Evolutionary conservation across 2,113 vertebrate species (phyloP).

Genomic region (Monopterus albus): DNA sequence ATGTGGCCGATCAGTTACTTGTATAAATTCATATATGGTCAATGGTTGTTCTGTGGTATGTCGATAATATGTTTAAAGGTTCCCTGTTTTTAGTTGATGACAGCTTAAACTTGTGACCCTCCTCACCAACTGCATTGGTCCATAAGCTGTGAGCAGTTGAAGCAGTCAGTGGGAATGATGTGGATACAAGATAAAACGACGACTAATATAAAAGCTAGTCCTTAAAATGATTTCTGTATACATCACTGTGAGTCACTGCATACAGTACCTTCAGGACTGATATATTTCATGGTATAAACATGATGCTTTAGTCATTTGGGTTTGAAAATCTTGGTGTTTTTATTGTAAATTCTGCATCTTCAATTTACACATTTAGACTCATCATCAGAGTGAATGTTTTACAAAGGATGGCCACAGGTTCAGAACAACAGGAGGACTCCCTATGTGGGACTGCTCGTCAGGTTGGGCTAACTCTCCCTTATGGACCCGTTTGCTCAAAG

Average conservation of each 20-base stretch:
- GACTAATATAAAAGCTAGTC: neutral
- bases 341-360: slow-evolving; percentile 84
- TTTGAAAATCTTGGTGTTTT: slow-evolving; percentile 81
- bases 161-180: neutral
- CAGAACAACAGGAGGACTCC: slow-evolving; percentile 65
- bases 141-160: no score
- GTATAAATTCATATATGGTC: no score
- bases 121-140: no score
- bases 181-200: neutral
- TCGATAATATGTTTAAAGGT: no score
- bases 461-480: slow-evolving; percentile 38
- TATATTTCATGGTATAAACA: slow-evolving; percentile 5
- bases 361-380: slow-evolving; percentile 77
- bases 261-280: neutral
- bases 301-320: slow-evolving; percentile 29
- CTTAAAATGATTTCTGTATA: no score
- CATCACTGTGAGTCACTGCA: neutral
- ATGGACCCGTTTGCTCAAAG: slow-evolving; percentile 34
- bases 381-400: slow-evolving; percentile 79
- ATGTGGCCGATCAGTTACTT: no score
- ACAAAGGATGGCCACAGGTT: slow-evolving; percentile 80
- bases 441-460: slow-evolving; percentile 48
- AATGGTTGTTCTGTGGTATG: no score
- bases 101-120: no score
- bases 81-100: no score